These are phyloP conservation scores for Umimayanthus chanpuru DNA, from an alignment of 92 coral and sea anemone genomes.

Conservation along the genomic window DNA sequence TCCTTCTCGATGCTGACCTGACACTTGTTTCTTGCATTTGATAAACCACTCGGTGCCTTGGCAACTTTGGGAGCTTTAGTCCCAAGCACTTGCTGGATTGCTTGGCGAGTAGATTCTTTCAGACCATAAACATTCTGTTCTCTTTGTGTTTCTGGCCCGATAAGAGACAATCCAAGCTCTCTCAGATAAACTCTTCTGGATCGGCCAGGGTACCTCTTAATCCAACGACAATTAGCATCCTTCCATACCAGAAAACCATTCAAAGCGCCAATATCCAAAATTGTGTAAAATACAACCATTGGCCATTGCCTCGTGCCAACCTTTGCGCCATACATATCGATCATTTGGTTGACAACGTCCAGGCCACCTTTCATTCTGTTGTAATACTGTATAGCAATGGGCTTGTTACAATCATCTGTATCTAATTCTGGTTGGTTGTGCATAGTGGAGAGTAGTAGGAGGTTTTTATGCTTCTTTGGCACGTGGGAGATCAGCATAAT, in stretches of 20 bases:
- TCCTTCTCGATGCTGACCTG: no score
- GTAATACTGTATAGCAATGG: neutral
- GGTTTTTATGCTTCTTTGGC: conserved; percentile 1
- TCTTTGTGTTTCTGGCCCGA: conserved; percentile 14
- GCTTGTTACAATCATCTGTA: neutral
- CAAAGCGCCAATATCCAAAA: conserved; percentile 4
- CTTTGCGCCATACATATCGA: conserved; percentile 22
- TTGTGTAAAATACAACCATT: conserved; percentile 18
- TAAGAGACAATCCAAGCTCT: conserved; percentile 15
- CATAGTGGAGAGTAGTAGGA: neutral
- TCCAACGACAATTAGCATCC: neutral
- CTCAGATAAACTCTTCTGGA: conserved; percentile 8
- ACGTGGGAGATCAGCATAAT: conserved; percentile 18
- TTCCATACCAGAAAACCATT: neutral
- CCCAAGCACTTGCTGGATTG: no score
- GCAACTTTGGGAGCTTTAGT: no score
- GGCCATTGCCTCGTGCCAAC: conserved; percentile 10
- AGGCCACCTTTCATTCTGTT: neutral
- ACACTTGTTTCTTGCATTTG: no score
- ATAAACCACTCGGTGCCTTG: no score
- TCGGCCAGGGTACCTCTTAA: neutral
- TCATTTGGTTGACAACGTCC: conserved; percentile 7
- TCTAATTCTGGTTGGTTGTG: neutral
- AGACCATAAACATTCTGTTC: neutral
- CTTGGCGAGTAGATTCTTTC: no score